These are phyloP conservation scores for Achlya flavicornis DNA, from an alignment of 2,888 invertebrate species.

Conservation along the genomic window DNA sequence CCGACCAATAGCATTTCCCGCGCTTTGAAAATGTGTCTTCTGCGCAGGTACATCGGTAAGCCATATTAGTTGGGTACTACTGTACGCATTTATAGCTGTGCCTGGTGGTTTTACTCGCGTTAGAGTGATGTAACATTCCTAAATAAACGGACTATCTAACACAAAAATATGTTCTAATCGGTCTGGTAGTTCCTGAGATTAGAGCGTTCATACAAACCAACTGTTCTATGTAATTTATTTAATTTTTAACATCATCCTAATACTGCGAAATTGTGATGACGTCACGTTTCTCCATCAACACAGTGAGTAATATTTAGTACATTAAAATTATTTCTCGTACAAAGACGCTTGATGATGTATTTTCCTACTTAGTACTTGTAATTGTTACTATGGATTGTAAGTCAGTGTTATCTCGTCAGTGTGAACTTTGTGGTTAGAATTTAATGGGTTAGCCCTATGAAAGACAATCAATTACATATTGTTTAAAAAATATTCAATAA, in stretches of 20 bases:
- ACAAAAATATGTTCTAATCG: no score
- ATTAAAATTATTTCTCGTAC: background rate
- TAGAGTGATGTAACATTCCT: no score
- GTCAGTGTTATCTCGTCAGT: background rate
- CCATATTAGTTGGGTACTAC: no score
- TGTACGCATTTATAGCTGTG: background rate
- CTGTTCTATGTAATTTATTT: no score
- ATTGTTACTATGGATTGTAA: background rate
- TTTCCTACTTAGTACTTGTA: background rate
- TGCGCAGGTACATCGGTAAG: no score
- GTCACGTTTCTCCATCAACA: background rate
- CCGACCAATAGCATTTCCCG: no score
- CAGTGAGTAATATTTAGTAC: background rate
- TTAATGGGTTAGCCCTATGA: background rate
- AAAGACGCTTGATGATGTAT: background rate
- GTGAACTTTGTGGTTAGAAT: background rate
- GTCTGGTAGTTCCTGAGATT: no score
- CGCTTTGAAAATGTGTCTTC: no score
- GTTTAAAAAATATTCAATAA: background rate
- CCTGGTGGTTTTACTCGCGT: no score
- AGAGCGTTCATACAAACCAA: no score
- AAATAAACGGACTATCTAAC: no score
- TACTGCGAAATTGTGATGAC: background rate
- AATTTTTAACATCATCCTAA: background rate
- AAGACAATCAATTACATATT: background rate